Base-by-base conservation (phyloP, 2,797 vertebrate genomes). In the Paguma larvata region DNA sequence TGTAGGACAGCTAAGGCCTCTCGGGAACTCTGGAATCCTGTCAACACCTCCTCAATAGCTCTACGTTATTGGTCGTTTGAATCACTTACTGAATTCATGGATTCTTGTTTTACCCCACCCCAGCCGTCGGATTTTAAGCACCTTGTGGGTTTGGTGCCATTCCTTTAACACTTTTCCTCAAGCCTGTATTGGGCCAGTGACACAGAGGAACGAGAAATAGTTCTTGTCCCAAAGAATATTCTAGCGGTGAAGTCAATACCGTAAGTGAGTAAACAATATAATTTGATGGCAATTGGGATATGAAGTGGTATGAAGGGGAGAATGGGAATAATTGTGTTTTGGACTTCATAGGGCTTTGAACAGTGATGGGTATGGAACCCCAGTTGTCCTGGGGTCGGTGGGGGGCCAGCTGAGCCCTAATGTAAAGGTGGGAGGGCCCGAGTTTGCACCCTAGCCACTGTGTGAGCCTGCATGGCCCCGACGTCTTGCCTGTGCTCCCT, bases 31-130 rank as follows among this genome's bases (percentile, higher is more conserved):
- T 13, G 41, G n/a, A 51, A 23, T 16, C 67, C 91, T 8, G 38
- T 27, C 0, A 0, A 38, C 14, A 15, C 23, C 18, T 38, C 23
- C 78, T 32, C 6, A 62, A 27, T 0, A 2, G 3, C 27, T 1
- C 8, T 4, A 0, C 8, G 44, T 12, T 46, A 1, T 13, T n/a
- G 59, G n/a, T 62, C n/a, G 51, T n/a, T 16, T 48, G 51, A 27
- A 56, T 30, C 41, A 4, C 23, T 53, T 44, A 9, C n/a, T 38
- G 38, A 19, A 44, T 32, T 63, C 19, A 27, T 21, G 53, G 30
- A 59, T 79, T 70, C 59, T 51, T 53, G 32, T 62, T 68, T 80
- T n/a, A 59, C 2, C 19, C 11, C 3, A n/a, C 19, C 21, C 13
- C 2, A 72, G 16, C 19, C 38, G 23, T 38, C 70, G 44, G 18